Evolutionary conservation across 2,888 invertebrate species (phyloP).

Genomic region (Papilio gigon): DNA sequence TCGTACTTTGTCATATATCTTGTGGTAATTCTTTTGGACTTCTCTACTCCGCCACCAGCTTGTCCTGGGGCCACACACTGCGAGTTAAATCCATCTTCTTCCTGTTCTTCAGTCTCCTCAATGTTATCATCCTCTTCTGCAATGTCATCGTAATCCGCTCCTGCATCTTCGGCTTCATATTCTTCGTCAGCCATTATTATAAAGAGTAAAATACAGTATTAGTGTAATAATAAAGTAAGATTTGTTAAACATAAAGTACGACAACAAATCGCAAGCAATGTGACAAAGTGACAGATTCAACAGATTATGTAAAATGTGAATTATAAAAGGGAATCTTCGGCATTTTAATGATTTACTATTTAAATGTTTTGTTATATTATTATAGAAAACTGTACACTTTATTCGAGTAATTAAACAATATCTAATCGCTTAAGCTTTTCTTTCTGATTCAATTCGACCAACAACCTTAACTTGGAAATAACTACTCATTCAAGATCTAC

Average conservation of each 20-base stretch:
- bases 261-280: conserved; percentile 10
- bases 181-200: conserved; percentile 91
- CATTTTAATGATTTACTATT: neutral
- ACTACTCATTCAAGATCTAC: neutral
- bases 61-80: conserved; percentile 92
- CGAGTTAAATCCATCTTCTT: conserved; percentile 92
- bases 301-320: no score
- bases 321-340: no score
- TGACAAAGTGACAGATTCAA: conserved; percentile 4
- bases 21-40: conserved; percentile 96
- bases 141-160: conserved; percentile 94
- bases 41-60: conserved; percentile 90
- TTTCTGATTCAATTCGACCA: neutral
- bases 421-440: neutral
- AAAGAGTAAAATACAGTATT: neutral
- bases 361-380: neutral
- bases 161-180: conserved; percentile 90
- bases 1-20: conserved; percentile 98
- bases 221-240: neutral
- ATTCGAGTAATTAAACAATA: neutral
- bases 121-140: conserved; percentile 93
- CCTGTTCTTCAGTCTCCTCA: conserved; percentile 93
- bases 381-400: neutral
- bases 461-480: no score
- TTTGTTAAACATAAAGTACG: neutral